Evolutionary conservation across 2,113 vertebrate genomes (phyloP), one percentile per base, ranked within the genome.

Genomic region (Falco punctatus): DNA sequence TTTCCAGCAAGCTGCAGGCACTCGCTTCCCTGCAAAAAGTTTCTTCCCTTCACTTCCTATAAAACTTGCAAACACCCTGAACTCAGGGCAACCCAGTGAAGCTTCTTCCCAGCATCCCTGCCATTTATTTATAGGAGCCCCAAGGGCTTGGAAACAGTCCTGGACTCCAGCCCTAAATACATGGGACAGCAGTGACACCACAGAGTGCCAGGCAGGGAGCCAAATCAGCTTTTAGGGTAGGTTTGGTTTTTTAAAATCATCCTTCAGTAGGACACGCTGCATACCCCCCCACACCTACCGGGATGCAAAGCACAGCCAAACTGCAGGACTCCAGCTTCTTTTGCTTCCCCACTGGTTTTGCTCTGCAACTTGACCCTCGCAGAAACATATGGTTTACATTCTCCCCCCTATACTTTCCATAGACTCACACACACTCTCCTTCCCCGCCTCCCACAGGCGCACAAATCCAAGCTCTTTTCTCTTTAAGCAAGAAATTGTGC

Each of bases 351-450:
- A 18, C 58, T 54, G 89, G 5, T 75, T 93, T 75, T 6, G 94
- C 67, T 90, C 48, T 90, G 91, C 87, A 94, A 96, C 80, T 64
- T 46, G 75, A 97, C 87, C 90, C 91, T 74, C 4, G 0, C 69
- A 10, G 17, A 61, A 86, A 83, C 94, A 96, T 87, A 84, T 95
- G 94, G 86, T 95, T 95, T 95, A 81, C 71, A 91, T 94, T 91
- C 93, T 92, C 59, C 65, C 80, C 69, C 23, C 3, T 24, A 3
- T 40, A 64, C 87, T 86, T 92, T 66, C 86, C 87, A 35, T 11
- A 86, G 71, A 3, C 79, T 46, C 9, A 3, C 33, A 40, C 52
- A 9, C 10, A 1, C 32, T 20, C 38, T 84, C 64, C 72, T 80
- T 62, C 65, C 61, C 46, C 20, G 4, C 93, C 73, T 92, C 84